phyloP scores from a whole-genome alignment of 1,140 invertebrate species.

The Ladona fulva region DNA sequence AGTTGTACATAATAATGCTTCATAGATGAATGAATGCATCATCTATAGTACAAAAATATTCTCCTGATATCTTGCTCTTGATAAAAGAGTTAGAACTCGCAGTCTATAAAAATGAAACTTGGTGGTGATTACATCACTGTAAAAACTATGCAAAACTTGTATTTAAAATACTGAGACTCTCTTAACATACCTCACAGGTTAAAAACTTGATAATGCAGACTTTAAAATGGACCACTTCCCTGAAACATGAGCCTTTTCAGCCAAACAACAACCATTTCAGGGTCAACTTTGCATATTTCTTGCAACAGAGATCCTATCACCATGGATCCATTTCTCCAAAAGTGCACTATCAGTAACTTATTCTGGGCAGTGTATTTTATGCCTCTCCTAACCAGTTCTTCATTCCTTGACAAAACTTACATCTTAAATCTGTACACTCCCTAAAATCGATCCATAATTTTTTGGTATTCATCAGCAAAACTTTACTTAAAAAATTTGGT shows the following conservation, averaged over 20 bases:
- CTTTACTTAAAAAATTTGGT: background rate
- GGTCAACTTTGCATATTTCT: too few relatives aligned
- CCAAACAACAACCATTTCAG: too few relatives aligned
- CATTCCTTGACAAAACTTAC: background rate
- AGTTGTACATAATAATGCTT: background rate
- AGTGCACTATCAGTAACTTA: too few relatives aligned
- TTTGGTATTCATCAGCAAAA: too few relatives aligned
- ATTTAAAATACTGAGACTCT: background rate
- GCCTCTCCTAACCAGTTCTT: background rate
- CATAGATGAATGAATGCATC: background rate
- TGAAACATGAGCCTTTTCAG: background rate
- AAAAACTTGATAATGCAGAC: background rate
- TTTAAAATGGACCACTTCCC: background rate
- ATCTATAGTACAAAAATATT: background rate
- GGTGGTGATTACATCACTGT: constrained; percentile 6
- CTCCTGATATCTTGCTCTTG: background rate
- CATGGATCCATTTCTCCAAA: too few relatives aligned
- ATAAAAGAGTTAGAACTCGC: background rate
- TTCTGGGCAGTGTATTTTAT: too few relatives aligned
- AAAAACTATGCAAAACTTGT: background rate
- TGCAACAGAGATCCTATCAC: too few relatives aligned
- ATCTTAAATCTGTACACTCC: too few relatives aligned
- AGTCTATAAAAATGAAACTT: background rate
- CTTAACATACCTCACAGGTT: background rate
- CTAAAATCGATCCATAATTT: too few relatives aligned